phyloP scores from a whole-genome alignment of 2,888 invertebrate species.

The Odontomyia ornata region DNA sequence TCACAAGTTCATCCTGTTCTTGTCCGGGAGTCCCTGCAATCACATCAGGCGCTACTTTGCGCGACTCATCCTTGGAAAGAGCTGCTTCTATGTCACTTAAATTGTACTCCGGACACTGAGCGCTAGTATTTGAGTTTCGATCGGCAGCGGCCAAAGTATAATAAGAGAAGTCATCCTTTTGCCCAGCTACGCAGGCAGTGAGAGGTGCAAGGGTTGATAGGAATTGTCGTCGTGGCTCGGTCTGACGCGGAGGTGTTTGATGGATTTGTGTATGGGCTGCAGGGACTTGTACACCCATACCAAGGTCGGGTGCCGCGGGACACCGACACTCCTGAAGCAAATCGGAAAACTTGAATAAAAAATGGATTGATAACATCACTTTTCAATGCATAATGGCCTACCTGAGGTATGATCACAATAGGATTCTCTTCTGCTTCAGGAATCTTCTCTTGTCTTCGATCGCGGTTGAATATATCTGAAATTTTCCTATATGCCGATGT shows the following conservation, averaged over 20 bases:
- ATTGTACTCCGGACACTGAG: conserved; percentile 74
- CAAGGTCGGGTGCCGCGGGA: conserved; percentile 68
- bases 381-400: conserved; percentile 46
- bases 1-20: conserved; percentile 79
- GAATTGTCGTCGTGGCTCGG: conserved; percentile 79
- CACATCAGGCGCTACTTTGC: conserved; percentile 77
- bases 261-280: conserved; percentile 64
- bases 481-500: conserved; percentile 72
- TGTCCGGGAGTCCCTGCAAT: conserved; percentile 72
- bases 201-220: conserved; percentile 80
- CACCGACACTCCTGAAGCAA: conserved; percentile 61
- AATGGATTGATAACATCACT: too few relatives aligned
- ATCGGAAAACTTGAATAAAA: background rate
- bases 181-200: conserved; percentile 78
- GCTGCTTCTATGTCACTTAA: conserved; percentile 70
- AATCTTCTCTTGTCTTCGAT: conserved; percentile 64
- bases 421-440: conserved; percentile 64
- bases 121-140: conserved; percentile 69
- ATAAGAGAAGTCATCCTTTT: conserved; percentile 68
- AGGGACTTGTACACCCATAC: conserved; percentile 66
- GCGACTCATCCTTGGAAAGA: conserved; percentile 67
- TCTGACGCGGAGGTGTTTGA: conserved; percentile 65
- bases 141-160: conserved; percentile 69
- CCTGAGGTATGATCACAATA: conserved; percentile 65
- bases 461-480: conserved; percentile 64